Base-by-base conservation (phyloP, 2,888 invertebrate genomes). In the Drosophila meridiana region DNA sequence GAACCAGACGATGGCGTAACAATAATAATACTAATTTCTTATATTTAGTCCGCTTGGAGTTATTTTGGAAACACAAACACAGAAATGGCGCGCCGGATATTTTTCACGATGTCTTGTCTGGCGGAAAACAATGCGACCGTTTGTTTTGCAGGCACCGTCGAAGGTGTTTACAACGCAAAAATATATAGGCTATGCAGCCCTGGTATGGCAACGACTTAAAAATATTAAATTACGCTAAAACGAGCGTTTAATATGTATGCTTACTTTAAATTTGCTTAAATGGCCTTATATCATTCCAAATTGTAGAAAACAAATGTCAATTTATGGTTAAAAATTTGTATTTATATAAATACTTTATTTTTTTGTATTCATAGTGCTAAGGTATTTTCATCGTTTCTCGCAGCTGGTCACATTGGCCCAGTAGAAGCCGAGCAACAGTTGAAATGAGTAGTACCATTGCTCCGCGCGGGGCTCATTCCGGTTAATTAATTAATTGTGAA, bases 401-500 rank as follows among this genome's bases (percentile, higher is more conserved):
- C 11, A 28, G 28, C 43, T 79, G 80, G 77, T 64, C 70, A 66
- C 80, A 72, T 14, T 48, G 38, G 30, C 2, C 0, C 36, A 64
- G 36, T 60, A 61, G 60, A 69, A 64, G 60, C 63, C 63, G 68
- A 78, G 81, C 78, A 78, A 78, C 78, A 78, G 78, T 78, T 78
- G 77, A 77, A 73, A 60, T 76, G 60, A 8, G 57, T 30, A 30
- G 3, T 7, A 56, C 0, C 3, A n/a, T 30, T 45, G 55, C 30
- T 47, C 30, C 57, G 69, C 67, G 75, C 82, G 69, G 65, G 40
- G 52, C 62, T 78, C 65, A 81, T 81, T 81, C 69, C 76, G 71
- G 58, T 82, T 67, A 83, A 78, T 80, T 83, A 78, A 81, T 87
- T 84, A 82, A 87, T 82, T 83, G 73, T 76, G 73, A 78, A 72